Conservation (phyloP, 2,888 invertebrate species). For the Cordilura impudica region DNA sequence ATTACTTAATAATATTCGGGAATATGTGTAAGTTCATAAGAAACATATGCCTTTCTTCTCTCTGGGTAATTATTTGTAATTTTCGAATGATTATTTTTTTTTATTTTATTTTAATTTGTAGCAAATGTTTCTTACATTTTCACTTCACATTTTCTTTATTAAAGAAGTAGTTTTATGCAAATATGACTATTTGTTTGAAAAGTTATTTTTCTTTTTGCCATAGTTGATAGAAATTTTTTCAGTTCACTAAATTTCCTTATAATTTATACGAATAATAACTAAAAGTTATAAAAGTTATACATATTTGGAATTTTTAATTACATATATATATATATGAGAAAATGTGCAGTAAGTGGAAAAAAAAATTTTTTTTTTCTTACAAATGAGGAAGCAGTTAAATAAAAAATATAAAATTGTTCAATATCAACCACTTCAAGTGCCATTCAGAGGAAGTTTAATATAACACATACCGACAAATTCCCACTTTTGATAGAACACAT, state of each 20-base stretch:
- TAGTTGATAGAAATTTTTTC: slow-evolving; percentile 21
- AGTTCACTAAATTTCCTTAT: slow-evolving; percentile 35
- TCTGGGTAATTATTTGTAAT: slow-evolving; percentile 58
- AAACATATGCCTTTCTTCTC: slow-evolving; percentile 22
- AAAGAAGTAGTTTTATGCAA: slow-evolving; percentile 35
- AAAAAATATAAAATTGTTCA: no score
- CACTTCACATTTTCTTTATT: background rate
- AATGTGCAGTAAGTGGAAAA: no score
- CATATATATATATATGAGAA: no score
- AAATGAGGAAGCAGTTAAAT: no score
- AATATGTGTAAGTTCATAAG: slow-evolving; percentile 56
- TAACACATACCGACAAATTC: no score
- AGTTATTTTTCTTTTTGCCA: background rate
- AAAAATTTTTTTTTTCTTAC: no score
- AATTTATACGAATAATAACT: slow-evolving; percentile 27
- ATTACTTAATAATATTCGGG: slow-evolving; percentile 26
- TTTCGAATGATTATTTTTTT: slow-evolving; percentile 43
- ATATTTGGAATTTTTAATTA: slow-evolving; percentile 33
- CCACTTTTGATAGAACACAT: no score
- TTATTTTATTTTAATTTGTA: slow-evolving; percentile 54
- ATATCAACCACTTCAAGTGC: no score
- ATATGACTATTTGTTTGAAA: slow-evolving; percentile 37
- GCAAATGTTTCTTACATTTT: slow-evolving; percentile 51
- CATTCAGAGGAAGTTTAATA: no score
- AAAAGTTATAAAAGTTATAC: slow-evolving; percentile 37